Conservation (phyloP, 1,140 invertebrate genomes). For the Caenorhabditis briggsae region DNA sequence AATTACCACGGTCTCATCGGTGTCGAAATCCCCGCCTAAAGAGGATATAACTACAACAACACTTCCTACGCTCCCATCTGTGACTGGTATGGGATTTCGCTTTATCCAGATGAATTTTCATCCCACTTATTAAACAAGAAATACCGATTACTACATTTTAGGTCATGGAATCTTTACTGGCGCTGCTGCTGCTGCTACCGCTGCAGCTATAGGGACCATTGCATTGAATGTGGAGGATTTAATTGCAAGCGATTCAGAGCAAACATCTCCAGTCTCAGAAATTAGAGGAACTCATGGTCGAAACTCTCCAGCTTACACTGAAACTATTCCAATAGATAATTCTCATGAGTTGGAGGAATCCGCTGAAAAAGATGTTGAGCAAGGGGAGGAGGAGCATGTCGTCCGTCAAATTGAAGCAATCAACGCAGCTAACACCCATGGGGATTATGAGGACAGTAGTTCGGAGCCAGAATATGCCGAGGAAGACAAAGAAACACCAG, state of each 20-base stretch:
- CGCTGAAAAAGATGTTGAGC: neutral
- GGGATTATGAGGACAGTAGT: conserved; percentile 31
- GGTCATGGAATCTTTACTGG: conserved; percentile 28
- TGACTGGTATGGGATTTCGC: conserved; percentile 12
- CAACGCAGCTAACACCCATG: conserved; percentile 1
- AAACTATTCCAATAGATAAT: neutral
- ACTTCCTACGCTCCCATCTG: conserved; percentile 32
- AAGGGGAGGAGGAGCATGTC: conserved; percentile 11
- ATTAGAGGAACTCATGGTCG: neutral
- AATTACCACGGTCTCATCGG: conserved; percentile 17
- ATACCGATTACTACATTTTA: neutral
- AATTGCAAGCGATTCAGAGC: neutral
- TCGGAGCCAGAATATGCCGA: conserved; percentile 59
- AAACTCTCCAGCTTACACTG: neutral
- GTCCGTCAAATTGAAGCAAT: neutral
- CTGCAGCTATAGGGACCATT: conserved; percentile 19
- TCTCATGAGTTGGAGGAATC: neutral
- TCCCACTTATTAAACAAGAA: neutral
- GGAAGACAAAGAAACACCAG: neutral
- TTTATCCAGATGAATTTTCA: too few relatives aligned
- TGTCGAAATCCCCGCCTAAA: conserved; percentile 4
- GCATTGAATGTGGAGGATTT: conserved; percentile 7
- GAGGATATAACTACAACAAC: conserved; percentile 34
- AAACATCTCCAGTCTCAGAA: neutral
- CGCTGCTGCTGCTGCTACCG: conserved; percentile 46